A percentile compares a stretch with the other conserved stretches of the same genome.
Conservation (phyloP, 2,797 vertebrate species). For the Argya squamiceps region DNA sequence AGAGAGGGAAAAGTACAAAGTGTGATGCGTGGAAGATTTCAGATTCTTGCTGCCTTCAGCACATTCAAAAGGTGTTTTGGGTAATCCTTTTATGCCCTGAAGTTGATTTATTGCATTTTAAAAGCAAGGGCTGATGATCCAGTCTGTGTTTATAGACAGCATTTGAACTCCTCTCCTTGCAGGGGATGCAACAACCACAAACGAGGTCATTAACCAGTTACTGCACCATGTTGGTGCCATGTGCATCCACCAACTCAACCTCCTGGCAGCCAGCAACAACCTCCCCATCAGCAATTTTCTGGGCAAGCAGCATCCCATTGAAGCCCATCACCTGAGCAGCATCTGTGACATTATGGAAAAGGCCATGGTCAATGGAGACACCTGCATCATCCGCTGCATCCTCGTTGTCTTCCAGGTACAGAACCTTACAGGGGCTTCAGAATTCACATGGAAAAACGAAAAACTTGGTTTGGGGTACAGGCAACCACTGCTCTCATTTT, state of each 20-base stretch:
- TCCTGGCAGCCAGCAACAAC: constrained; percentile 88
- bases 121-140: background rate
- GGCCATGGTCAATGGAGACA: constrained; percentile 96
- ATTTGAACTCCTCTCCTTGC: constrained; percentile 26
- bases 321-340: constrained; percentile 93
- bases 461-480: background rate
- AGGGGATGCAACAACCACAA: constrained; percentile 92
- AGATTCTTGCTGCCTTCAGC: background rate
- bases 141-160: background rate
- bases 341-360: constrained; percentile 99
- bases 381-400: constrained; percentile 96
- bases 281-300: constrained; percentile 88
- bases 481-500: background rate
- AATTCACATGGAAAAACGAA: background rate
- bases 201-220: constrained; percentile 95
- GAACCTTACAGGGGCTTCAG: background rate
- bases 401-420: constrained; percentile 96
- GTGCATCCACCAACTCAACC: constrained; percentile 98
- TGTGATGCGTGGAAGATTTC: background rate
- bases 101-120: background rate
- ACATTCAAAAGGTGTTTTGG: background rate
- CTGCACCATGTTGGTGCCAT: constrained; percentile 98
- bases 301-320: constrained; percentile 95
- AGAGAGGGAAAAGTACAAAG: background rate
- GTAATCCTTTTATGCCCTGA: background rate